A percentile compares a stretch with the other conserved stretches of the same genome.
Conservation (phyloP, 2,113 vertebrate genomes). For the Archocentrus centrarchus region DNA sequence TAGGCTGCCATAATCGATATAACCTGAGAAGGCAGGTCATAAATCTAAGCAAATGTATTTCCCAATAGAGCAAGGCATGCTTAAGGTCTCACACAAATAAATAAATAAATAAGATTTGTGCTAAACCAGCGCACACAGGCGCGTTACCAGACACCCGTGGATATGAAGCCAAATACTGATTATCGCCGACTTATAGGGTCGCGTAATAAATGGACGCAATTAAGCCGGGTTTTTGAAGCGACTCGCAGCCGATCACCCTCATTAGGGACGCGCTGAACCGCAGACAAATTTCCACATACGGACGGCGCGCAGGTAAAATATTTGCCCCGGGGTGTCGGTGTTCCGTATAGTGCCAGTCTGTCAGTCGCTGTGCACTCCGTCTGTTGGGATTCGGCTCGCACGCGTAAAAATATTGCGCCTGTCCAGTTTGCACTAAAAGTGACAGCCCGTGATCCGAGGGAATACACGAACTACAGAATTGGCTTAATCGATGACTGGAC, state of each 20-base stretch:
- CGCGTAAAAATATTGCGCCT: conserved; percentile 52
- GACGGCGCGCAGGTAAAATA: conserved; percentile 57
- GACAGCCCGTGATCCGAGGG: conserved; percentile 19
- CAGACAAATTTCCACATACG: conserved; percentile 39
- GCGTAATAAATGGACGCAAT: conserved; percentile 69
- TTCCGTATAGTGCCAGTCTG: conserved; percentile 59
- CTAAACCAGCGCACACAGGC: neutral
- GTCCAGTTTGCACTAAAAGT: conserved; percentile 57
- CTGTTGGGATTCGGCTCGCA: conserved; percentile 38
- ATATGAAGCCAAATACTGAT: conserved; percentile 59
- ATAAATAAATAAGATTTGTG: neutral
- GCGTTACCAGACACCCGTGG: conserved; percentile 14
- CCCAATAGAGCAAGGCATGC: conserved; percentile 54
- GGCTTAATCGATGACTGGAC: conserved; percentile 13
- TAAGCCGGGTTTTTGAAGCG: conserved; percentile 60
- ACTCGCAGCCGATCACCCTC: conserved; percentile 62
- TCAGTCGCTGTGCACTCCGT: conserved; percentile 44
- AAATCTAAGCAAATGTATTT: conserved; percentile 73
- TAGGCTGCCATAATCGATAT: conserved; percentile 66
- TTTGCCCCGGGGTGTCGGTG: conserved; percentile 47
- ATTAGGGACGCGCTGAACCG: conserved; percentile 70
- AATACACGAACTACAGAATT: conserved; percentile 13
- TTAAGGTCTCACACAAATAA: conserved; percentile 40
- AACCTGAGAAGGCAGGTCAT: conserved; percentile 64
- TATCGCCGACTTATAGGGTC: conserved; percentile 52